phyloP scores from a whole-genome alignment of 1,140 invertebrate species.

The Drosophila quadrilineata region DNA sequence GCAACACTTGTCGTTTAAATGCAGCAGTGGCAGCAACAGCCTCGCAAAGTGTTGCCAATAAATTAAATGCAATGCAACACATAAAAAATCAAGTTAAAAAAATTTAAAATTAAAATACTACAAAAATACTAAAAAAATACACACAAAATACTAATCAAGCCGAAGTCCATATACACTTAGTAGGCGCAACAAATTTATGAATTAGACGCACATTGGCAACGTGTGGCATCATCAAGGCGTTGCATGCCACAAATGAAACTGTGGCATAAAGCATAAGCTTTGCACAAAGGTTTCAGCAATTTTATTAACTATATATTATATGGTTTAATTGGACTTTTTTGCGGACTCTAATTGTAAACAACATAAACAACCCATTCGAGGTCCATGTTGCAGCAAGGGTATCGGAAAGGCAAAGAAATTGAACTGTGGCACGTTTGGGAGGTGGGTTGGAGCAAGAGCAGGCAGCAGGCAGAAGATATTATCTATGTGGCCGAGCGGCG shows the following conservation, averaged over 20 bases:
- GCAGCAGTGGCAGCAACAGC: conserved; percentile 44
- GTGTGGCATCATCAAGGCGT: too few species aligned
- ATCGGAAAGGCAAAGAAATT: conserved; percentile 4
- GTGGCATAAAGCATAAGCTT: too few species aligned
- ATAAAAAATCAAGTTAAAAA: conserved; percentile 22
- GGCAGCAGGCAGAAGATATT: conserved; percentile 40
- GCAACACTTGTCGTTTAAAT: conserved; percentile 79
- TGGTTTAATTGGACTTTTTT: neutral
- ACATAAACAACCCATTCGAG: conserved; percentile 16
- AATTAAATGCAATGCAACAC: conserved; percentile 60
- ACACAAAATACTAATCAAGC: neutral
- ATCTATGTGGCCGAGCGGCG: conserved; percentile 55
- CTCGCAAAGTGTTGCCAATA: conserved; percentile 71
- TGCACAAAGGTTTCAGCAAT: too few species aligned
- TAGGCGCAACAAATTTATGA: too few species aligned
- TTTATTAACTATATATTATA: neutral
- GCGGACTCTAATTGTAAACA: neutral
- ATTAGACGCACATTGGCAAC: too few species aligned
- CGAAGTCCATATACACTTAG: too few species aligned
- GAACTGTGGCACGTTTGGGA: too few species aligned
- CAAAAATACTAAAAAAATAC: neutral
- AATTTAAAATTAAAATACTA: too few species aligned
- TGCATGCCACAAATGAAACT: too few species aligned
- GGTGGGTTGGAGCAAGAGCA: neutral
- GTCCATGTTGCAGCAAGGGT: conserved; percentile 8